Evolutionary conservation across 1,140 invertebrate species (phyloP).

Genomic region (Euwallacea similis): DNA sequence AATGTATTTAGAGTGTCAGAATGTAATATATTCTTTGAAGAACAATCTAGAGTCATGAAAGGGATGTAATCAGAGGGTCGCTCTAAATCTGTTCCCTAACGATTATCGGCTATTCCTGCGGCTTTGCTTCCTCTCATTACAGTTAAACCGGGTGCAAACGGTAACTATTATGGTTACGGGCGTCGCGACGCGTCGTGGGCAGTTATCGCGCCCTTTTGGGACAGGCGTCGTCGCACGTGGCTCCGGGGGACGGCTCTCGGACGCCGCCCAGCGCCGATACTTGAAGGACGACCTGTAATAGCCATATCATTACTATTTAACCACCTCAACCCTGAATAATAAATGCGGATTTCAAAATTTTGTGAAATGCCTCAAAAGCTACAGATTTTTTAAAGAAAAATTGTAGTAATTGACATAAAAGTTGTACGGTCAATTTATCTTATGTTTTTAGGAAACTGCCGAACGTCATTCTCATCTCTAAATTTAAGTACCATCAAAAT

Average conservation of each 20-base stretch:
- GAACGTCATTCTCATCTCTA: too few species aligned
- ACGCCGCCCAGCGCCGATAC: constrained; percentile 25
- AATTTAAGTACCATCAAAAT: too few species aligned
- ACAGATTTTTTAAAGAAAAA: too few species aligned
- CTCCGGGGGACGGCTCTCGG: constrained; percentile 17
- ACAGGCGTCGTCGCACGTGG: constrained; percentile 33
- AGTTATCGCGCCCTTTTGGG: constrained; percentile 36
- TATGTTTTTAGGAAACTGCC: too few species aligned
- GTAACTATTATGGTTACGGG: constrained; percentile 36
- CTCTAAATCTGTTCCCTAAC: constrained; percentile 30
- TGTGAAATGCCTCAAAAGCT: not conserved
- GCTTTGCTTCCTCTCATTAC: constrained; percentile 30
- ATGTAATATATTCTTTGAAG: too few species aligned
- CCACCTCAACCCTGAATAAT: not conserved
- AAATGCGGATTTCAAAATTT: not conserved
- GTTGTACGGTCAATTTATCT: too few species aligned
- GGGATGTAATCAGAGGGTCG: constrained; percentile 4
- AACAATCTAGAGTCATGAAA: not conserved
- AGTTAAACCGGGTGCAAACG: constrained; percentile 34
- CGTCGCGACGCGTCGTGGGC: constrained; percentile 34
- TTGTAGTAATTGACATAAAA: too few species aligned
- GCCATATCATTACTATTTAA: not conserved
- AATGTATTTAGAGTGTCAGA: constrained; percentile 40
- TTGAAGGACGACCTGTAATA: not conserved
- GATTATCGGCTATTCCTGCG: constrained; percentile 31